phyloP scores from a whole-genome alignment of 2,797 vertebrate species.

The Sebastes matsubarae region DNA sequence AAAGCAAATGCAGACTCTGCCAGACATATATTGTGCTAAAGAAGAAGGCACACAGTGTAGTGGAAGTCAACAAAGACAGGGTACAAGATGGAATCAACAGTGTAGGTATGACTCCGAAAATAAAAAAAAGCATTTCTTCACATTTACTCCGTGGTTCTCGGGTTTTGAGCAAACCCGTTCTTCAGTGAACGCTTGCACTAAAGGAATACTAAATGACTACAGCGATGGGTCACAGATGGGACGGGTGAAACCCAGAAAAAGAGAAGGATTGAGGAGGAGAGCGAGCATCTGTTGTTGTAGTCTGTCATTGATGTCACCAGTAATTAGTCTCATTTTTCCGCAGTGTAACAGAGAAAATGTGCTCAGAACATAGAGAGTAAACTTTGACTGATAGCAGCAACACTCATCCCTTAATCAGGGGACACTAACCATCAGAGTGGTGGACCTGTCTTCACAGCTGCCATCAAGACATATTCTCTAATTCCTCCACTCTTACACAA shows the following conservation, averaged over 20 bases:
- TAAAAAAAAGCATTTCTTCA: not conserved
- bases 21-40: not conserved
- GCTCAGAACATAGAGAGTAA: not conserved
- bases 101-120: not conserved
- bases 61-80: not conserved
- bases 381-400: not conserved
- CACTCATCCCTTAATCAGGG: not conserved
- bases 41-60: not conserved
- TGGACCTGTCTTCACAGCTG: not conserved
- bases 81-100: not conserved
- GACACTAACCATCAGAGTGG: not conserved
- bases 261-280: constrained; percentile 38
- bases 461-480: not conserved
- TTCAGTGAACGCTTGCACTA: constrained; percentile 13
- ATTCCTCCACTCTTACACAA: not conserved
- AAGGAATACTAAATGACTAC: constrained; percentile 35
- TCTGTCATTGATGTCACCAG: constrained; percentile 39
- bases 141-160: not conserved
- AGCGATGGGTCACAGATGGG: constrained; percentile 50
- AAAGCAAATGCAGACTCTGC: not conserved
- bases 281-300: constrained; percentile 58
- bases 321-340: constrained; percentile 27
- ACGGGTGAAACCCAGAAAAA: constrained; percentile 18
- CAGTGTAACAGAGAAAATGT: not conserved
- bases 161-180: constrained; percentile 20